These are phyloP conservation scores for Exephanes ischioxanthus DNA, from an alignment of 2,888 invertebrate species.

Conservation along the genomic window DNA sequence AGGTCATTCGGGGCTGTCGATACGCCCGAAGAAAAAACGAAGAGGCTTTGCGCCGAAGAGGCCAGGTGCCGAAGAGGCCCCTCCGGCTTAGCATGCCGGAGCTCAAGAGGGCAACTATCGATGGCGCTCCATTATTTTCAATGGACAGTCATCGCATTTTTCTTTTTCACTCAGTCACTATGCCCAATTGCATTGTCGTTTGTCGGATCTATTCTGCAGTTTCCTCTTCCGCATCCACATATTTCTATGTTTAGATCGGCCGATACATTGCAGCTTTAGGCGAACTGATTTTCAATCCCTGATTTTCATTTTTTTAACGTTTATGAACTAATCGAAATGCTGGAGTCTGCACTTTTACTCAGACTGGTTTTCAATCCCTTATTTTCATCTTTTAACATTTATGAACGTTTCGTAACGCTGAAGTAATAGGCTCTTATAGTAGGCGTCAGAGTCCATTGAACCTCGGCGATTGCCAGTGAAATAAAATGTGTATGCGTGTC, in stretches of 20 bases:
- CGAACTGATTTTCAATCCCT: background rate
- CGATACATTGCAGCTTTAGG: background rate
- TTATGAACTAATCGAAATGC: background rate
- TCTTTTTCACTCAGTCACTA: background rate
- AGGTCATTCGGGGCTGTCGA: background rate
- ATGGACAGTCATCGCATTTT: slow-evolving; percentile 1
- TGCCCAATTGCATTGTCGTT: background rate
- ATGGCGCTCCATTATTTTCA: background rate
- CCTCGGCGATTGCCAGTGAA: too few relatives aligned
- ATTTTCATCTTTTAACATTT: background rate
- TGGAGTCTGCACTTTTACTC: background rate
- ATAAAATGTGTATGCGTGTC: too few relatives aligned
- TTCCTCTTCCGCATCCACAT: background rate
- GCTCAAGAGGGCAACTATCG: too few relatives aligned
- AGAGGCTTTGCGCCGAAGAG: background rate
- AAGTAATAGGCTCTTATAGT: background rate
- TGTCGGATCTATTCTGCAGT: background rate
- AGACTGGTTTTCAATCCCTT: background rate
- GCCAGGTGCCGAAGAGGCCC: slow-evolving; percentile 27
- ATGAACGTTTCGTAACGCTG: background rate
- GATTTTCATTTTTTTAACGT: background rate
- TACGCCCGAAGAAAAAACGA: background rate
- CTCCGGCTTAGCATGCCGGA: too few relatives aligned
- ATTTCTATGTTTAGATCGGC: background rate
- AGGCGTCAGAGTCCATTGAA: too few relatives aligned